phyloP scores from a whole-genome alignment of 2,888 invertebrate genomes.

The Neoscelio sp. region DNA sequence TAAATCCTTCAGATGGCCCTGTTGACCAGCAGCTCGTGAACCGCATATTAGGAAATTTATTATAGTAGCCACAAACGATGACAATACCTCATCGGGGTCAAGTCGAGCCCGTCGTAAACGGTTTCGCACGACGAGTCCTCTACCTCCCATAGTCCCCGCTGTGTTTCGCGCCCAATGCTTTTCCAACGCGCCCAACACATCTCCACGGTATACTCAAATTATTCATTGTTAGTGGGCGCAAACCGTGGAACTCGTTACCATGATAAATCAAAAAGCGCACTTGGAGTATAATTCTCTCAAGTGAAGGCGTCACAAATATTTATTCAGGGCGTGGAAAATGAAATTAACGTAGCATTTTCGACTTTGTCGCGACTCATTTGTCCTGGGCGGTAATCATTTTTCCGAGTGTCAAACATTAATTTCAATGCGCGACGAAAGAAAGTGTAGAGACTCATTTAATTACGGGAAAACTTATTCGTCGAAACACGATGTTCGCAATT shows the following conservation, averaged over 20 bases:
- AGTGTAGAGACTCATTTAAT: conserved; percentile 38
- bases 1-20: conserved; percentile 27
- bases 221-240: conserved; percentile 71
- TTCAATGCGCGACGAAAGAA: neutral
- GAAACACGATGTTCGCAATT: conserved; percentile 51
- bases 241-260: conserved; percentile 67
- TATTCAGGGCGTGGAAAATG: conserved; percentile 59
- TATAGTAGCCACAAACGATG: conserved; percentile 67
- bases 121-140: conserved; percentile 45
- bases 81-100: conserved; percentile 71
- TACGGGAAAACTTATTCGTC: conserved; percentile 37
- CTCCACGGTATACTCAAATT: conserved; percentile 67
- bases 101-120: conserved; percentile 61
- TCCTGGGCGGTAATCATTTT: conserved; percentile 29
- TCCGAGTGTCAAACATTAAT: too few species aligned
- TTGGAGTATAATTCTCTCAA: conserved; percentile 61
- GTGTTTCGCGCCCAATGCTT: neutral
- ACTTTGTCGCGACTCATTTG: conserved; percentile 40
- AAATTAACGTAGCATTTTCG: conserved; percentile 45
- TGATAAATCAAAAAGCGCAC: conserved; percentile 70
- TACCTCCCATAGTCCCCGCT: conserved; percentile 17
- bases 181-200: conserved; percentile 21
- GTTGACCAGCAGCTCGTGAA: conserved; percentile 6
- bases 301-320: conserved; percentile 69
- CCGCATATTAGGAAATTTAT: conserved; percentile 65